Conservation (phyloP, 2,888 invertebrate genomes). For the Piscicola geometra region DNA sequence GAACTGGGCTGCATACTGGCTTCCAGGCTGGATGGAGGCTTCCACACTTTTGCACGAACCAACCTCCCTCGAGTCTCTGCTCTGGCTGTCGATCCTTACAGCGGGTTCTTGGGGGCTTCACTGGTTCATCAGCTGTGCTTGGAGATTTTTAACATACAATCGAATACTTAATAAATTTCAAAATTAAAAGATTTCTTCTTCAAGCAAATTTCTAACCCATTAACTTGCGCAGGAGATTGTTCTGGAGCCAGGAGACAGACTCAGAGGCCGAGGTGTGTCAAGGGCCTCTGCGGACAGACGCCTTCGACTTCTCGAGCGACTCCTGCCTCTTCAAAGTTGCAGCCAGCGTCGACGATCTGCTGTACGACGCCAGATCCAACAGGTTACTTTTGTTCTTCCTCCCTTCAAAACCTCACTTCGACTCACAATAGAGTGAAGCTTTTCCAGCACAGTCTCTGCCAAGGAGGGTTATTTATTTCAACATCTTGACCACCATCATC, state of each 20-base stretch:
- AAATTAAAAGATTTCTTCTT: background rate
- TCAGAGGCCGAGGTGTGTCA: background rate
- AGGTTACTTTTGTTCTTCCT: too few relatives aligned
- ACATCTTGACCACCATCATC: too few relatives aligned
- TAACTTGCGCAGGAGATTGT: background rate
- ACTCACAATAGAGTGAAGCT: too few relatives aligned
- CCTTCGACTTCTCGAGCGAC: background rate
- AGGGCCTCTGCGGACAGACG: background rate
- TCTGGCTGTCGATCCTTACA: constrained; percentile 27
- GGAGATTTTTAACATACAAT: too few relatives aligned
- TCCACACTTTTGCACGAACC: constrained; percentile 24
- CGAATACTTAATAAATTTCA: background rate
- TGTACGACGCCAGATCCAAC: background rate
- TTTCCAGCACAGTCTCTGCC: too few relatives aligned
- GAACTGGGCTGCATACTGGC: constrained; percentile 25
- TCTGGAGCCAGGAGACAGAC: background rate
- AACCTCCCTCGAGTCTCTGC: background rate
- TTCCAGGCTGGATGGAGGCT: constrained; percentile 27
- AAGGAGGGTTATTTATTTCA: too few relatives aligned
- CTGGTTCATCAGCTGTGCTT: too few relatives aligned
- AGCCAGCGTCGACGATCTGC: background rate
- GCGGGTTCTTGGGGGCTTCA: too few relatives aligned
- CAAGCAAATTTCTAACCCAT: too few relatives aligned
- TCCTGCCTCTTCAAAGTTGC: background rate
- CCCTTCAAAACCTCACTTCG: too few relatives aligned